phyloP scores from a whole-genome alignment of 2,797 vertebrate species.

The Acipenser ruthenus region DNA sequence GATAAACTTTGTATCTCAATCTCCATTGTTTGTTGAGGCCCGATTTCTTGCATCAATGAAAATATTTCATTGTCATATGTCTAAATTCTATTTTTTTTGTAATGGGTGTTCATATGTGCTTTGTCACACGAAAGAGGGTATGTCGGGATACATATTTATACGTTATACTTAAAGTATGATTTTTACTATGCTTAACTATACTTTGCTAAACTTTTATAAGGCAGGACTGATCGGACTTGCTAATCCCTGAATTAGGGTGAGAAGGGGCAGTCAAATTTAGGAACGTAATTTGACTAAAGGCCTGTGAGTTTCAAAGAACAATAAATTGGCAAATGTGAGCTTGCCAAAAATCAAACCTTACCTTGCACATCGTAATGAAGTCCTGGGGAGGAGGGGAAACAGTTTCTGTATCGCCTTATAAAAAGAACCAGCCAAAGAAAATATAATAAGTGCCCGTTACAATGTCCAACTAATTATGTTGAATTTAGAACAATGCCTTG shows the following conservation, averaged over 20 bases:
- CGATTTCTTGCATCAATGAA: background rate
- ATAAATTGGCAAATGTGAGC: background rate
- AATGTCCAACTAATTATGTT: no score
- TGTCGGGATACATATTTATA: no score
- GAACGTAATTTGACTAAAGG: background rate
- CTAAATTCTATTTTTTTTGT: background rate
- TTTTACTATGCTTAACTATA: no score
- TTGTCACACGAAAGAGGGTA: no score
- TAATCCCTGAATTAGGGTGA: background rate
- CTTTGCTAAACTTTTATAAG: background rate
- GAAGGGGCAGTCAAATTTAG: background rate
- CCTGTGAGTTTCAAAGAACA: background rate
- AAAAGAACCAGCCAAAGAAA: background rate
- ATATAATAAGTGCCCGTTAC: background rate
- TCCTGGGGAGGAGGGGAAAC: background rate
- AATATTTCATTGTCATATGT: background rate
- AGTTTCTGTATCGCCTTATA: background rate
- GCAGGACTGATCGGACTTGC: background rate
- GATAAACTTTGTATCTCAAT: background rate
- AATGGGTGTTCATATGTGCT: background rate
- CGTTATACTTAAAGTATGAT: no score
- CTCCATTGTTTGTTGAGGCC: no score
- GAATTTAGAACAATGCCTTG: background rate
- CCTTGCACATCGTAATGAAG: background rate
- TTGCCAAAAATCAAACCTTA: background rate